Evolutionary conservation across 2,888 invertebrate species (phyloP).

Genomic region (Dicyrtomina minuta): DNA sequence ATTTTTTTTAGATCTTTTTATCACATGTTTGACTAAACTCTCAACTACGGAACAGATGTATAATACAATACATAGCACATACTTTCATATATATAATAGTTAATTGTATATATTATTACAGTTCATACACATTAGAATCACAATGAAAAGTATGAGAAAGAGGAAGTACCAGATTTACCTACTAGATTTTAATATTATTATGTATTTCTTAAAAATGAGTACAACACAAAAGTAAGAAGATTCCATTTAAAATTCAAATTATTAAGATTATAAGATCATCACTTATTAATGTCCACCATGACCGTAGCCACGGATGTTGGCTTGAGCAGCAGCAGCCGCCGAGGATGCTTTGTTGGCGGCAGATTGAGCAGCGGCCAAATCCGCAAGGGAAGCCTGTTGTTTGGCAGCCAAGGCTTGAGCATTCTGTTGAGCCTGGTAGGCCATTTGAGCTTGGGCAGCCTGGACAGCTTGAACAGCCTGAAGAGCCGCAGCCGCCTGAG

Average conservation of each 20-base stretch:
- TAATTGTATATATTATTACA: neutral
- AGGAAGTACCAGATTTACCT: too few species aligned
- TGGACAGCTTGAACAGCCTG: constrained; percentile 49
- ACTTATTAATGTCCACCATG: constrained; percentile 41
- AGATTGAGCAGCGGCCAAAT: constrained; percentile 49
- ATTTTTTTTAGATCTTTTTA: too few species aligned
- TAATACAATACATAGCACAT: too few species aligned
- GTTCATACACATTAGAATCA: neutral
- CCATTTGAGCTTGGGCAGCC: constrained; percentile 52
- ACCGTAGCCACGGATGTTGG: constrained; percentile 49
- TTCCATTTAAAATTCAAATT: too few species aligned
- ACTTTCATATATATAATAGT: too few species aligned
- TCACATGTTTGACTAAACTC: neutral
- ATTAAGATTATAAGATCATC: neutral
- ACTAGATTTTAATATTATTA: too few species aligned
- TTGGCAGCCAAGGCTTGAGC: constrained; percentile 51
- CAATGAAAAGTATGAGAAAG: neutral
- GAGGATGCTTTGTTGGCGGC: constrained; percentile 46
- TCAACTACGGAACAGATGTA: neutral
- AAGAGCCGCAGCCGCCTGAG: constrained; percentile 50
- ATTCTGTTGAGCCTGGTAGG: constrained; percentile 53
- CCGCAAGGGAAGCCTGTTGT: constrained; percentile 51
- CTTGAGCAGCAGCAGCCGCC: constrained; percentile 50
- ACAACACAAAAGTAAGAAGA: too few species aligned
- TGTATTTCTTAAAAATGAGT: too few species aligned